Conservation (phyloP, 2,113 vertebrate species). For the Brachypteracias leptosomus region DNA sequence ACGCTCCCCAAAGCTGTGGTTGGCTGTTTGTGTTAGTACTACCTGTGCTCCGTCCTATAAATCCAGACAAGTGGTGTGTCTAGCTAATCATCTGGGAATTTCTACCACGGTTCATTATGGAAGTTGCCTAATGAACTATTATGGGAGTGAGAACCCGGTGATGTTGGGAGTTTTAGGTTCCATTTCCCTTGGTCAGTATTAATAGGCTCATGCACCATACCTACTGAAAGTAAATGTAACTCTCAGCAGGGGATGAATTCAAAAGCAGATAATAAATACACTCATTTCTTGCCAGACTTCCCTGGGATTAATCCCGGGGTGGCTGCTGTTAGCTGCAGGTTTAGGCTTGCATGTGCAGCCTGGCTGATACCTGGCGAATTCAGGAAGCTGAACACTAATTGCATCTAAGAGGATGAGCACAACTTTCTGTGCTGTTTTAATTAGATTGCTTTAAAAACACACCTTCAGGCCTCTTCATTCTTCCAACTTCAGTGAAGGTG, state of each 20-base stretch:
- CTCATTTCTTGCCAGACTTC: neutral
- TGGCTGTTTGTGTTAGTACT: neutral
- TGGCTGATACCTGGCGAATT: neutral
- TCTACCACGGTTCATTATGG: neutral
- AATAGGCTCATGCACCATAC: fast-evolving
- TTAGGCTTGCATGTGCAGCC: neutral
- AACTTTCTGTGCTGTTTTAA: neutral
- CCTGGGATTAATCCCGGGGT: neutral
- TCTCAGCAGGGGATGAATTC: neutral
- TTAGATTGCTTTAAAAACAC: neutral
- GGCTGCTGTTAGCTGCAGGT: neutral
- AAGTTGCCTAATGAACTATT: neutral
- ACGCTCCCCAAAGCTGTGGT: neutral
- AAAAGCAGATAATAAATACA: neutral
- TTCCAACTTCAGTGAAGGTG: neutral
- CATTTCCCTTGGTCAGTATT: neutral
- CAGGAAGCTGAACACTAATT: neutral
- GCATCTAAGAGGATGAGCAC: neutral
- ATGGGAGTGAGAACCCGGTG: neutral
- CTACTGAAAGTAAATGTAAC: neutral
- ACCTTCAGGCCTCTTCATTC: neutral
- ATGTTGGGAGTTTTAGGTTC: neutral
- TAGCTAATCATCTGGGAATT: neutral
- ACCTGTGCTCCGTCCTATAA: neutral
- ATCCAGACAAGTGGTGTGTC: neutral